Conservation (phyloP, 1,140 invertebrate species). For the Zaprionus taronus region DNA sequence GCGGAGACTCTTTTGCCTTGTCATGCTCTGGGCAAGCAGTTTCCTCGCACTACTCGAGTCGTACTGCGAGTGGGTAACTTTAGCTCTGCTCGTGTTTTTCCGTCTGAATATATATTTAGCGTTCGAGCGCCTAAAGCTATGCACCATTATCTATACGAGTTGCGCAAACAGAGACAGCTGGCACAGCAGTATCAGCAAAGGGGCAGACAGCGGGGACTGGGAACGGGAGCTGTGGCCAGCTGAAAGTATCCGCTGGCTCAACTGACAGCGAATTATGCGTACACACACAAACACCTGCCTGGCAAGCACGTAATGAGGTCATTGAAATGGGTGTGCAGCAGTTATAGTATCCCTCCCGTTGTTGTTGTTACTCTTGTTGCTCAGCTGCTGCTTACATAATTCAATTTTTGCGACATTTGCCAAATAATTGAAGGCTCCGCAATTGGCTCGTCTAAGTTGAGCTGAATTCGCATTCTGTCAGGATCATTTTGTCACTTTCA, state of each 20-base stretch:
- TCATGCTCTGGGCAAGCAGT: background rate
- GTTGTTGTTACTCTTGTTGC: background rate
- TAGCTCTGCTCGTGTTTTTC: constrained; percentile 6
- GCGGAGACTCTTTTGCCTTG: background rate
- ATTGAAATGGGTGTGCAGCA: constrained; percentile 45
- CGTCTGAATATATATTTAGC: constrained; percentile 52
- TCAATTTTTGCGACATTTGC: constrained; percentile 67
- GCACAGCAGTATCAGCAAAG: background rate
- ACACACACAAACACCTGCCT: constrained; percentile 16
- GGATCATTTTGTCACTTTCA: background rate
- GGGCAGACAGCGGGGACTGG: constrained; percentile 12
- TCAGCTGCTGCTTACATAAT: constrained; percentile 50
- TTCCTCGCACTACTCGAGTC: background rate
- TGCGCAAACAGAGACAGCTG: constrained; percentile 45
- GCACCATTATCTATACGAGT: constrained; percentile 61
- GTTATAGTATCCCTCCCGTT: background rate
- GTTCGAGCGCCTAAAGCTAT: constrained; percentile 56
- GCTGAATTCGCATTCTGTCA: background rate
- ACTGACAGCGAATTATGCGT: constrained; percentile 29
- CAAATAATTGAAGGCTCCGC: constrained; percentile 57
- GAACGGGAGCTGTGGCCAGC: background rate
- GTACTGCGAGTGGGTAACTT: background rate
- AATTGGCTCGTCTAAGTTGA: constrained; percentile 3
- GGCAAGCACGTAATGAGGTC: constrained; percentile 55
- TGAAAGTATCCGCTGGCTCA: constrained; percentile 18